phyloP scores from a whole-genome alignment of 2,113 vertebrate species.

The Pygoscelis antarcticus region DNA sequence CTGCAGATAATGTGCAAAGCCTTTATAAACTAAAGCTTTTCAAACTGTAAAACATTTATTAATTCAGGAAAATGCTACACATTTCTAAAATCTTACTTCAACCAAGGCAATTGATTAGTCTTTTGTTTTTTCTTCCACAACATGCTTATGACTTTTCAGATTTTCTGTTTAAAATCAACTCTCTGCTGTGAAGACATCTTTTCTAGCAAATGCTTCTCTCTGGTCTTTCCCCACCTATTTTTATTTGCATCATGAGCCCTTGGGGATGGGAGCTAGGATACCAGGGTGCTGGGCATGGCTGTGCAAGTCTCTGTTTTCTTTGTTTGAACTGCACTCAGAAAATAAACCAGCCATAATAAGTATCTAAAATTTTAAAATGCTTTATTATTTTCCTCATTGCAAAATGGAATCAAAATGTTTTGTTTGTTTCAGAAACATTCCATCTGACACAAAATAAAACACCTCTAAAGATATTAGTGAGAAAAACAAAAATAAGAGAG shows the following conservation, averaged over 20 bases:
- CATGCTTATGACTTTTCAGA: neutral
- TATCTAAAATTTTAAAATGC: neutral
- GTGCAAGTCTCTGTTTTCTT: neutral
- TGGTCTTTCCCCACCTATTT: neutral
- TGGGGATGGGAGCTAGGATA: neutral
- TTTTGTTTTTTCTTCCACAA: neutral
- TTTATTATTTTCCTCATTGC: neutral
- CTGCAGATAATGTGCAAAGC: conserved; percentile 29
- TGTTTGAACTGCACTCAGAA: neutral
- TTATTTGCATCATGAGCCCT: neutral
- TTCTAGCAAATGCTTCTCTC: neutral
- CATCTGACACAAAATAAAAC: neutral
- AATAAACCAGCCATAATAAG: neutral
- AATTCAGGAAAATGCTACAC: neutral
- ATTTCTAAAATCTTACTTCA: neutral
- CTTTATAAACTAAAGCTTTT: neutral
- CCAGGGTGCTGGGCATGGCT: neutral
- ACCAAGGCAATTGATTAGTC: neutral
- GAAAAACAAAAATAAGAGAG: neutral
- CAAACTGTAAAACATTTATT: conserved; percentile 1
- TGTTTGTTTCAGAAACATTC: neutral
- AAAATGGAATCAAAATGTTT: neutral
- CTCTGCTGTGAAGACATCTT: neutral
- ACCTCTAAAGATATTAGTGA: neutral
- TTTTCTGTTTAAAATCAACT: neutral